Evolutionary conservation across 2,113 vertebrate species (phyloP), one percentile per base, ranked within the genome.

Genomic region (Theropithecus gelada): DNA sequence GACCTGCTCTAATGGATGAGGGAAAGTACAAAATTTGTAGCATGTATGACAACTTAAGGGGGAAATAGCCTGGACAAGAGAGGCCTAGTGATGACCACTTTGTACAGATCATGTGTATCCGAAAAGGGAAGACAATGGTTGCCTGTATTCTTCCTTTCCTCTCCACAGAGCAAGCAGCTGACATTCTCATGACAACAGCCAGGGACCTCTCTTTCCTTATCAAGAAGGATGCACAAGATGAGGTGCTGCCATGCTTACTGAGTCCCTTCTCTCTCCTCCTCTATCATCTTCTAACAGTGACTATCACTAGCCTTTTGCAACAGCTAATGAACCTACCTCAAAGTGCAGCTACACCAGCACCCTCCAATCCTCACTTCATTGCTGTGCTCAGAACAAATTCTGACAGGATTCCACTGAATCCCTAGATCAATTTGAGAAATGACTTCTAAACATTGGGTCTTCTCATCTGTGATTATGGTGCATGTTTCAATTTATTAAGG

Each of bases 61-160:
- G 99, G 25, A 99, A 99, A 70, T 98, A 98, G 4, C 99, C 99
- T 72, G 99, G 99, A 0, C 98, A 98, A 76, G 99, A 99, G 97
- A 99, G 99, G 97, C 99, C 98, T 4, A 99, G 99, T 0, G 99
- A 99, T 23, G 99, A 99, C 96, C 99, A 99, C 98, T 99, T 99
- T 96, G 98, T 99, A 89, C 99, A 99, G 99, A 99, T 99, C 98
- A 99, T 99, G 99, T 99, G 99, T 4, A 99, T 99, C 97, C 99
- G 99, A 75, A 99, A 99, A 98, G 99, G 99, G 88, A 99, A 99
- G 88, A 99, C 99, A 55, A 99, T 99, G 22, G 98, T 99, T 75
- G 99, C 99, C 97, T 99, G 99, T 64, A 99, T 99, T 95, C 99
- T 99, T 83, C 99, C 99, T 55, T 99, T 99, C 97, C 98, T 99